Percentiles rank a stretch among this genome's conserved stretches.
Conservation (phyloP, 2,113 vertebrate genomes). For the Felis chaus region DNA sequence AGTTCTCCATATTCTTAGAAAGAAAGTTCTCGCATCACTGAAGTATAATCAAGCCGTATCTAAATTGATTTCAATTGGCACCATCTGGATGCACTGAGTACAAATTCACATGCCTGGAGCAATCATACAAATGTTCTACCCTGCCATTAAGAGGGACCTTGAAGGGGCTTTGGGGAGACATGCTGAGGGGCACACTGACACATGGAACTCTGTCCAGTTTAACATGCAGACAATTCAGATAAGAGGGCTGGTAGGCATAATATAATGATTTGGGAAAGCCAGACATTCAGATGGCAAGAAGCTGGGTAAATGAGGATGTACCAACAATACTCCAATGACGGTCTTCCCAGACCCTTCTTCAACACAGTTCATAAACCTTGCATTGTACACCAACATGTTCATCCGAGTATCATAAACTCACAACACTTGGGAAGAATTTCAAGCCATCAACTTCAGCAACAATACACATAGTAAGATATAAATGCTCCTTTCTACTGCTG, state of each 20-base stretch:
- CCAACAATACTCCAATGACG: neutral
- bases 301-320: neutral
- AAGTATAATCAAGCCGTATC: constrained; percentile 28
- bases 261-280: neutral
- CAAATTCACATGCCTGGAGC: neutral
- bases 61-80: constrained; percentile 14
- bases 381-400: neutral
- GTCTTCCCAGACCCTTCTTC: neutral
- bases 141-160: neutral
- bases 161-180: neutral
- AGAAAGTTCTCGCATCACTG: neutral
- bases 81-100: constrained; percentile 2
- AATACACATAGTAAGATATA: neutral
- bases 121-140: neutral
- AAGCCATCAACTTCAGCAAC: neutral
- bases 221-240: neutral
- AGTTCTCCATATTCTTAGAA: constrained; percentile 20
- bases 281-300: neutral
- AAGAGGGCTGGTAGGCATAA: neutral
- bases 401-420: neutral
- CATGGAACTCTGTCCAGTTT: neutral
- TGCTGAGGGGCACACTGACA: neutral
- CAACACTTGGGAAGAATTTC: neutral
- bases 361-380: neutral
- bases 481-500: neutral